Base-by-base conservation (phyloP, 2,888 invertebrate genomes). In the Caenorhabditis plicata region DNA sequence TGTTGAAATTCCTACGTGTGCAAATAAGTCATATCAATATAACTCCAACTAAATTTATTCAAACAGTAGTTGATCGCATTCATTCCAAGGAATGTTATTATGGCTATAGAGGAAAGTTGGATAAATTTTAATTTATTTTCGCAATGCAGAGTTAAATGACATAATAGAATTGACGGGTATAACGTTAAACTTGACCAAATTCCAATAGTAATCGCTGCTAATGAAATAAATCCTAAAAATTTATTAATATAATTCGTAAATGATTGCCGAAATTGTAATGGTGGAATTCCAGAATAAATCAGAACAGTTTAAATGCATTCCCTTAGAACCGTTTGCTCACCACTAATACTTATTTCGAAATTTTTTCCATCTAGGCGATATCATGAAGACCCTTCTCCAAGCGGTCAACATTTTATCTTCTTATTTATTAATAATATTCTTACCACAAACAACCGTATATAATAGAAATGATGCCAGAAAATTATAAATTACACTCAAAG, bases 401-500 rank as follows among this genome's bases (percentile, higher is more conserved):
- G n/a, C n/a, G n/a, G n/a, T n/a, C n/a, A n/a, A n/a, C n/a, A n/a
- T n/a, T n/a, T n/a, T n/a, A n/a, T n/a, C n/a, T n/a, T n/a, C n/a
- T n/a, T n/a, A 35, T 11, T 8, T 15, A 35, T 35, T 35, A 15
- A 35, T 11, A 17, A 32, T 7, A 0, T 17, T 29, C 42, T 51
- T 32, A 67, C 71, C 57, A 29, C 39, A 27, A 4, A 56, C 46
- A 27, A 65, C 63, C 1, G 45, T 38, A 25, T 39, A 51, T 3
- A 71, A 49, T 9, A 65, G 50, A 0, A 51, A 25, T 5, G 77
- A 57, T 4, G 68, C 25, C 13, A 74, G 35, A 13, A 67, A 42
- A 42, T 77, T 77, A 27, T 70, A 49, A 17, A 77, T 19, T 0
- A 68, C 55, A 1, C 74, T 71, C 15, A 77, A 31, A 20, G 72